Evolutionary conservation across 2,888 invertebrate genomes (phyloP), one percentile per base, ranked within the genome.

Genomic region (Mylabris sibirica): DNA sequence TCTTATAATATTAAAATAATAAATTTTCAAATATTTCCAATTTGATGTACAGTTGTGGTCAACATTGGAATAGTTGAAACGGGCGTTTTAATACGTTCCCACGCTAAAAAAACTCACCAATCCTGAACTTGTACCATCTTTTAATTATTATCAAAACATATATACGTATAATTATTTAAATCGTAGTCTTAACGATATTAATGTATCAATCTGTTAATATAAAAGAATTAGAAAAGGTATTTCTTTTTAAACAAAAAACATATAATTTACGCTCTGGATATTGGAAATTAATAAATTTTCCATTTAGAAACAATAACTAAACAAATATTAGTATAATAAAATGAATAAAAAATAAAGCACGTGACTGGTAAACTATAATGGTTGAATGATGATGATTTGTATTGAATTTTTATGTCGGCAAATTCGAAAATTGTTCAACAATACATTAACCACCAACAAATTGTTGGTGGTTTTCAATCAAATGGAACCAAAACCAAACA

Each of bases 101-200:
- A 63, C 44, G 63, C 64, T 22, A 24, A n/a, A n/a, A n/a, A n/a
- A 62, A n/a, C 24, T 14, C 26, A 57, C 57, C 57, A 57, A 57
- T 57, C 20, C 49, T 11, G 12, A 14, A 14, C 24, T 12, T 22
- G 14, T 26, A 44, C 11, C 59, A 62, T 17, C 17, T 61, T 68
- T 67, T 67, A 67, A 67, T 64, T 64, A 53, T 34, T n/a, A 30
- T 38, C 17, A 14, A 38, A 62, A n/a, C n/a, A n/a, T n/a, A n/a
- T 41, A 62, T 53, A 49, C 41, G 22, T 53, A 59, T 68, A 68
- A 68, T 68, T 68, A 68, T 68, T 64, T 61, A 61, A 68, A 68
- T 64, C 67, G 59, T 53, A 63, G 17, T 35, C 9, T 59, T 62
- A 59, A 68, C 60, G 64, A 67, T 35, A 61, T 53, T 68, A 61